Evolutionary conservation across 2,888 invertebrate genomes (phyloP).

Genomic region (Tipula confusa): DNA sequence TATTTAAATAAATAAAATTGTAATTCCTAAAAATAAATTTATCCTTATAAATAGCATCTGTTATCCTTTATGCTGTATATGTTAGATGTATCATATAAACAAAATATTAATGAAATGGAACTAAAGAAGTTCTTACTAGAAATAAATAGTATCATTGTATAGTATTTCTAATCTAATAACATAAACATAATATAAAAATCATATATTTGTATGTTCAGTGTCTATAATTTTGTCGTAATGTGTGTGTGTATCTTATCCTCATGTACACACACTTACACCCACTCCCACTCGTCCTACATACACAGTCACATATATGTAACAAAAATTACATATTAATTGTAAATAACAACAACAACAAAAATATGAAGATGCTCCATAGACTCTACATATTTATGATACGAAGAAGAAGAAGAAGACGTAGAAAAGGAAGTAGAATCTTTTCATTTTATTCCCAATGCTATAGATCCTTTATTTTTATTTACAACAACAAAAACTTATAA

Average conservation of each 20-base stretch:
- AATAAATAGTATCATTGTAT: slow-evolving; percentile 6
- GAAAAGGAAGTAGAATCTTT: background rate
- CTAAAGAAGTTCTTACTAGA: background rate
- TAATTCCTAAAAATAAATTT: background rate
- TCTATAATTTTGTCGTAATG: background rate
- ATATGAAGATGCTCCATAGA: background rate
- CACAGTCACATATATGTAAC: background rate
- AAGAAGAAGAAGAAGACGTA: background rate
- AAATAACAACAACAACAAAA: background rate
- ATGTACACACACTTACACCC: background rate
- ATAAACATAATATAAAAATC: background rate
- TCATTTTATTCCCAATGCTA: background rate
- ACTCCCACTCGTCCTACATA: too few relatives aligned
- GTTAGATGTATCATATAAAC: background rate
- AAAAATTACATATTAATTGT: background rate
- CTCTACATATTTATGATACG: background rate
- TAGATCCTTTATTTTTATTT: background rate
- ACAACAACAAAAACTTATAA: background rate
- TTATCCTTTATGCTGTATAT: background rate
- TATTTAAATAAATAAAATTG: background rate
- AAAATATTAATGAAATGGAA: background rate
- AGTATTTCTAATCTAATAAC: background rate
- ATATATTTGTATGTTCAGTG: background rate
- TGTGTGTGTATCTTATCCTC: background rate
- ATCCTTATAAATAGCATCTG: background rate